Conservation (phyloP, 2,113 vertebrate genomes). For the Oxyura jamaicensis region DNA sequence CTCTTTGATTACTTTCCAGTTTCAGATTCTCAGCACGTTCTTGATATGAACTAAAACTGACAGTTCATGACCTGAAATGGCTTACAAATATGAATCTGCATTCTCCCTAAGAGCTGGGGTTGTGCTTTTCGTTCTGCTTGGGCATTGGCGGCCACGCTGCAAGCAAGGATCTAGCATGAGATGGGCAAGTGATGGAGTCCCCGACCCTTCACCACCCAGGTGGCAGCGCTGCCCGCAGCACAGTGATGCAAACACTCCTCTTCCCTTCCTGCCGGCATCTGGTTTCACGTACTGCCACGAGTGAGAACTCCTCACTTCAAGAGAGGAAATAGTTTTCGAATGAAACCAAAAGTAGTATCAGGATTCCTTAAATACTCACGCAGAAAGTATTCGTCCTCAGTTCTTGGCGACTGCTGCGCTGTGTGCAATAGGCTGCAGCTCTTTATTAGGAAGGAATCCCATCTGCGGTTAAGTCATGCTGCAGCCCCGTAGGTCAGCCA, state of each 20-base stretch:
- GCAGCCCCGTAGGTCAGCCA: neutral
- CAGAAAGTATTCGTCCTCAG: neutral
- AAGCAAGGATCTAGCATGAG: neutral
- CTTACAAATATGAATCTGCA: neutral
- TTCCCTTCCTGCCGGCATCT: neutral
- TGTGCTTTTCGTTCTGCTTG: fast-evolving
- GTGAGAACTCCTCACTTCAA: neutral
- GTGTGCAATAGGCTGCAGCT: neutral
- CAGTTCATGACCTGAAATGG: neutral
- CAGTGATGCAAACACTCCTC: neutral
- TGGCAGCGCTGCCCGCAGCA: neutral
- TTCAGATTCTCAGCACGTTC: neutral
- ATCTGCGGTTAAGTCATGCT: neutral
- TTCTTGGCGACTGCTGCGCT: fast-evolving
- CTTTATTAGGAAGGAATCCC: neutral
- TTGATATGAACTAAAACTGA: fast-evolving
- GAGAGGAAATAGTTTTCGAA: neutral
- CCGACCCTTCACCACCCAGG: fast-evolving
- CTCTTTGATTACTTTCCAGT: neutral
- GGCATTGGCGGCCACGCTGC: neutral
- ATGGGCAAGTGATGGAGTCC: fast-evolving
- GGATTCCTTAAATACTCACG: neutral
- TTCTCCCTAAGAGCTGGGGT: neutral
- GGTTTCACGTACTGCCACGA: neutral
- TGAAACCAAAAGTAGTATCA: neutral